Percentiles rank a stretch among this genome's conserved stretches.
Conservation (phyloP, 2,888 invertebrate species). For the Chirona hameri region DNA sequence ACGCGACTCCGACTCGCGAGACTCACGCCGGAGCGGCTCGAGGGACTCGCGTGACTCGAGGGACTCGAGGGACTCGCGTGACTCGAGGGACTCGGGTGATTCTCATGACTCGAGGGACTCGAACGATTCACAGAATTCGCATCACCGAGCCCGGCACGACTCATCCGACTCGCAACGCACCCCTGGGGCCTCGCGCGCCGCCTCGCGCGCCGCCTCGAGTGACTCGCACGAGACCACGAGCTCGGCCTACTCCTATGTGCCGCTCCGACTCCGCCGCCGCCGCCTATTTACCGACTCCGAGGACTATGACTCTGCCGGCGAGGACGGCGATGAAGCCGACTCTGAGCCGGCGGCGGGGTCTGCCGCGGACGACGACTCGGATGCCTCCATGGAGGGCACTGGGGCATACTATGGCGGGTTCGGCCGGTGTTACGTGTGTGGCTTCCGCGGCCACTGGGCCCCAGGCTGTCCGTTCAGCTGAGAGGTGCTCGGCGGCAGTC, state of each 20-base stretch:
- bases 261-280: neutral
- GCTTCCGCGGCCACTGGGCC: conserved; percentile 35
- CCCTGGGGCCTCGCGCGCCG: too few species aligned
- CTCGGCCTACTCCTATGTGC: neutral
- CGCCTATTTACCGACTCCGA: neutral
- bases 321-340: too few species aligned
- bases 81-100: neutral
- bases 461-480: conserved; percentile 32
- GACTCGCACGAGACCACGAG: neutral
- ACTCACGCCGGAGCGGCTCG: neutral
- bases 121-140: neutral
- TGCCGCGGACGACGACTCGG: neutral
- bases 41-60: neutral
- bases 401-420: conserved; percentile 59
- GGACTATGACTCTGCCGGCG: neutral
- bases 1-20: neutral
- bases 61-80: neutral
- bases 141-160: too few species aligned
- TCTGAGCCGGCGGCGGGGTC: too few species aligned
- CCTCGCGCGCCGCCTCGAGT: neutral
- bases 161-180: too few species aligned
- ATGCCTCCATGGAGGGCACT: conserved; percentile 32
- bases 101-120: too few species aligned
- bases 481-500: neutral
- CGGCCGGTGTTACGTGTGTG: conserved; percentile 58